These are phyloP conservation scores for Sus scrofa DNA, from an alignment of 2,113 vertebrate genomes.

Conservation along the genomic window DNA sequence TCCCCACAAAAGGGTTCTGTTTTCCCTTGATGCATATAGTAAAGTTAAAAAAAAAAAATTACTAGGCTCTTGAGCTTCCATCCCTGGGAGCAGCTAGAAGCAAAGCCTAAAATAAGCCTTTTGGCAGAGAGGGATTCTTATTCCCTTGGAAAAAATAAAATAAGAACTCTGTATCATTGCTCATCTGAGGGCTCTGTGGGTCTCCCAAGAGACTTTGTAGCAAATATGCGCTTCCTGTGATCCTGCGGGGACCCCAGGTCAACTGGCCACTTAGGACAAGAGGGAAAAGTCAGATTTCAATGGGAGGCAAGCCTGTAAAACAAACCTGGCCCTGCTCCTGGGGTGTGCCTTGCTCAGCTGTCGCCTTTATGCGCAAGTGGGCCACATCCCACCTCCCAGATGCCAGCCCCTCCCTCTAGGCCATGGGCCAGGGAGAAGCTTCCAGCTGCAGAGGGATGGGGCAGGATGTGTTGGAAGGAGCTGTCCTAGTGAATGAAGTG, in stretches of 20 bases:
- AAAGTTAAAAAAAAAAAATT: constrained; percentile 51
- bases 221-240: constrained; percentile 58
- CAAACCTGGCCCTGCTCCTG: neutral
- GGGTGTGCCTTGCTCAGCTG: neutral
- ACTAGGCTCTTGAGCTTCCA: constrained; percentile 15
- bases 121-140: constrained; percentile 77
- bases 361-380: neutral
- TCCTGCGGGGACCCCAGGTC: constrained; percentile 46
- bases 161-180: constrained; percentile 69
- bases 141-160: constrained; percentile 77
- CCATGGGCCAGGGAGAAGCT: neutral
- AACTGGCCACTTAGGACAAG: constrained; percentile 58
- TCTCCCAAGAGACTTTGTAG: constrained; percentile 79
- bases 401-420: neutral
- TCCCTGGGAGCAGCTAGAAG: constrained; percentile 54
- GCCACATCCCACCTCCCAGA: neutral
- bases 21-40: constrained; percentile 55
- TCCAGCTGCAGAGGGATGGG: neutral
- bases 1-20: neutral
- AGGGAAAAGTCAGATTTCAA: neutral
- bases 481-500: neutral
- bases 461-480: neutral
- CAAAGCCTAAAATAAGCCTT: constrained; percentile 79
- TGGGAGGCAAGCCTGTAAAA: constrained; percentile 25
- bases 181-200: neutral